Conservation (phyloP, 2,888 invertebrate species). For the Hypomecis atomaria region DNA sequence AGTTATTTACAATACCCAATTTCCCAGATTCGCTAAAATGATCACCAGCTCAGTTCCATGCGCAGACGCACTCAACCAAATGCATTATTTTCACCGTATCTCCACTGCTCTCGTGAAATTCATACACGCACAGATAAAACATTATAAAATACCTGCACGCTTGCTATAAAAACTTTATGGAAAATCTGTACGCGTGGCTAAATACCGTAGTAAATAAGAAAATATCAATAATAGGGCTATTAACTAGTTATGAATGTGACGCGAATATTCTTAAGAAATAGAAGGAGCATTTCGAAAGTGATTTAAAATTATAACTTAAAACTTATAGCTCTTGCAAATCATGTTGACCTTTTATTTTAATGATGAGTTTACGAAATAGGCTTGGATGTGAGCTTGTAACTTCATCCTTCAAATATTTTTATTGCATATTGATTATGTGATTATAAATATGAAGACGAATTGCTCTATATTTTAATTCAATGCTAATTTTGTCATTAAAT, state of each 20-base stretch:
- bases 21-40: conserved; percentile 18
- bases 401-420: conserved; percentile 1
- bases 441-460: too few relatives aligned
- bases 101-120: conserved; percentile 78
- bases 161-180: conserved; percentile 63
- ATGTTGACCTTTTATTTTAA: conserved; percentile 30
- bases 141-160: conserved; percentile 81
- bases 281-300: conserved; percentile 20
- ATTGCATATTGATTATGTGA: too few relatives aligned
- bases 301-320: conserved; percentile 24
- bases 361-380: conserved; percentile 22
- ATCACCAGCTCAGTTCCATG: conserved; percentile 42
- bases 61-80: conserved; percentile 71
- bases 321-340: conserved; percentile 27
- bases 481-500: too few relatives aligned
- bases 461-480: too few relatives aligned
- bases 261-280: conserved; percentile 22
- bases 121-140: conserved; percentile 62
- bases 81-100: conserved; percentile 75
- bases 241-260: conserved; percentile 31
- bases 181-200: conserved; percentile 61
- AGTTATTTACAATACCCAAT: conserved; percentile 5
- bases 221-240: conserved; percentile 40
- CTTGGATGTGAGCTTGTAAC: conserved; percentile 8
- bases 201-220: conserved; percentile 37